These are phyloP conservation scores for Sander lucioperca DNA, from an alignment of 2,113 vertebrate genomes.

Conservation along the genomic window DNA sequence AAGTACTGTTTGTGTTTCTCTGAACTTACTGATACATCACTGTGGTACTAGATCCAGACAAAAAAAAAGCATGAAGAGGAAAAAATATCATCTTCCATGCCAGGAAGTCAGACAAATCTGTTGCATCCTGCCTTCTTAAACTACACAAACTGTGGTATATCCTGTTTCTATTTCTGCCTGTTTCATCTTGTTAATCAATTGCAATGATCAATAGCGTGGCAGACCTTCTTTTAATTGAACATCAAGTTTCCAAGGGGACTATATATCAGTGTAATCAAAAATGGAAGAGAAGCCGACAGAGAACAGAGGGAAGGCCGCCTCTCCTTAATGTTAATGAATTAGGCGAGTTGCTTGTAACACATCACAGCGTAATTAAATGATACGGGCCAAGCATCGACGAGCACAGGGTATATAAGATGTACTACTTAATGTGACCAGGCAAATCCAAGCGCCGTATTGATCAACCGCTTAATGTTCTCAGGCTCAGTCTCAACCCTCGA, in stretches of 20 bases:
- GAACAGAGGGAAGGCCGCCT: conserved; percentile 11
- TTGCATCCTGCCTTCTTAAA: conserved; percentile 16
- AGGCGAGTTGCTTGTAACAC: conserved; percentile 63
- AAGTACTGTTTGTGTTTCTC: background rate
- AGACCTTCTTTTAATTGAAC: conserved; percentile 52
- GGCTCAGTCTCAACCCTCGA: conserved; percentile 74
- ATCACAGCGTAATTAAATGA: conserved; percentile 76
- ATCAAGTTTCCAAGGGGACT: conserved; percentile 54
- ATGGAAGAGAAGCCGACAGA: conserved; percentile 27
- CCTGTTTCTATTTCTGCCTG: conserved; percentile 26
- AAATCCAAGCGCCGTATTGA: conserved; percentile 82
- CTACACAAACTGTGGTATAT: conserved; percentile 25
- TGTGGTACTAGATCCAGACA: background rate
- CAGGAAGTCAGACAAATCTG: conserved; percentile 10
- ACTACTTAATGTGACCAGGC: conserved; percentile 78
- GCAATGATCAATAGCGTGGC: conserved; percentile 48
- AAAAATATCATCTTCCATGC: conserved; percentile 5
- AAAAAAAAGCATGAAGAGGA: background rate
- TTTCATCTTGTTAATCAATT: conserved; percentile 54
- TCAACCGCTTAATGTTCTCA: conserved; percentile 79
- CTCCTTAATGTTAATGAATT: conserved; percentile 73
- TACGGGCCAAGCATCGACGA: conserved; percentile 61
- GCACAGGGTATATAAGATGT: conserved; percentile 76
- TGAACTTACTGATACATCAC: background rate
- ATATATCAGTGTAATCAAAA: conserved; percentile 49